A percentile compares a stretch with the other conserved stretches of the same genome.
These are phyloP conservation scores for Sitophilus oryzae DNA, from an alignment of 1,140 invertebrate genomes.

Conservation along the genomic window DNA sequence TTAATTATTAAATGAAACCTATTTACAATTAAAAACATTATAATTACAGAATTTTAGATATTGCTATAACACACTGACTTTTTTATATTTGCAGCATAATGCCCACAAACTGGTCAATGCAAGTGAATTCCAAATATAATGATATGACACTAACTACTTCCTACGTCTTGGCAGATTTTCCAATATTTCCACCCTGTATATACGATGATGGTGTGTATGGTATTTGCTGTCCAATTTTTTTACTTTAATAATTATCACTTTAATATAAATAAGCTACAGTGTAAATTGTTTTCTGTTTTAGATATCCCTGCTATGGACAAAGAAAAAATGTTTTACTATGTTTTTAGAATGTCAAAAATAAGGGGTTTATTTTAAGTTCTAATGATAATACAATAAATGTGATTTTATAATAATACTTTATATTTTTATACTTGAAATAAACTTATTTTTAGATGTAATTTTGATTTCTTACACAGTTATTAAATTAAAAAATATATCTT, in stretches of 20 bases:
- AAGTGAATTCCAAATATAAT: not conserved
- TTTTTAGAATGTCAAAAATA: not conserved
- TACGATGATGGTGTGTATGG: slow-evolving; percentile 21
- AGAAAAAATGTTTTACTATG: slow-evolving; percentile 1
- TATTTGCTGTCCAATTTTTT: slow-evolving; percentile 4
- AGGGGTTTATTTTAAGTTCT: not conserved
- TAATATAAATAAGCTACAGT: too few relatives aligned
- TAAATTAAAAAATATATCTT: too few relatives aligned
- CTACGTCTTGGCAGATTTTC: slow-evolving; percentile 5
- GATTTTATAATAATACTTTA: too few relatives aligned
- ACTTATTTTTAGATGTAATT: too few relatives aligned
- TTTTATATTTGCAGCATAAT: too few relatives aligned
- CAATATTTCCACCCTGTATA: slow-evolving; percentile 15
- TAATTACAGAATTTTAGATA: too few relatives aligned
- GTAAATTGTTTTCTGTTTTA: not conserved
- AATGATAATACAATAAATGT: too few relatives aligned
- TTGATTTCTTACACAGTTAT: too few relatives aligned
- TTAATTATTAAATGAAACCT: too few relatives aligned
- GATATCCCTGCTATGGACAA: not conserved
- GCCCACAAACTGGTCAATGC: slow-evolving; percentile 14
- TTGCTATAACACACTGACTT: too few relatives aligned
- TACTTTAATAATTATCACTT: not conserved
- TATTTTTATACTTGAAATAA: too few relatives aligned
- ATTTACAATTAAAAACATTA: too few relatives aligned
- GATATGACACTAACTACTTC: slow-evolving; percentile 4